Conservation (phyloP, 2,113 vertebrate genomes). For the Trematomus loennbergii region DNA sequence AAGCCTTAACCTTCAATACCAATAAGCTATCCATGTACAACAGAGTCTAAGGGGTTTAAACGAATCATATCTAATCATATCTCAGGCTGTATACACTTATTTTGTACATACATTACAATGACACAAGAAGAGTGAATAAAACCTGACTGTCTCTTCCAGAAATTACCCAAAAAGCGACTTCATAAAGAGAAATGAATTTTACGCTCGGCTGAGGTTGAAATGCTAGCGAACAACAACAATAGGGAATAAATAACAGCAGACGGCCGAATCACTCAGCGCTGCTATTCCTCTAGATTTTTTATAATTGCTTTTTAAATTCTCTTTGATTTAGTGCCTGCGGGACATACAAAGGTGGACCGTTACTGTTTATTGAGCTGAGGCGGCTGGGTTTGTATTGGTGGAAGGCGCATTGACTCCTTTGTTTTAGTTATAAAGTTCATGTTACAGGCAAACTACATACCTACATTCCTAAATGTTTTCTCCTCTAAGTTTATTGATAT, state of each 20-base stretch:
- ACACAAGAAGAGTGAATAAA: no score
- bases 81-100: no score
- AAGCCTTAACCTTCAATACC: no score
- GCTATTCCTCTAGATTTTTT: constrained; percentile 36
- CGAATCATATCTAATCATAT: no score
- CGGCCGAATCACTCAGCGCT: not conserved
- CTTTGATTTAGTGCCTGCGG: constrained; percentile 35
- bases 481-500: no score
- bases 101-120: no score
- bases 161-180: not conserved
- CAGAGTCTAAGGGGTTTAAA: no score
- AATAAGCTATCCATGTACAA: no score
- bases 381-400: not conserved
- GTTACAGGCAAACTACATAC: no score
- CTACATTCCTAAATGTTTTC: no score
- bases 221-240: not conserved
- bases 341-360: constrained; percentile 6
- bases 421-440: not conserved
- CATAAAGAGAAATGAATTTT: not conserved
- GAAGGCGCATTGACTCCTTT: constrained; percentile 11
- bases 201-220: not conserved
- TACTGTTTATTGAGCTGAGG: not conserved
- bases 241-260: constrained; percentile 34
- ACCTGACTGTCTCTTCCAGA: not conserved
- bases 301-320: constrained; percentile 63